Base-by-base conservation (phyloP, 2,797 vertebrate species). In the Gouania willdenowi region DNA sequence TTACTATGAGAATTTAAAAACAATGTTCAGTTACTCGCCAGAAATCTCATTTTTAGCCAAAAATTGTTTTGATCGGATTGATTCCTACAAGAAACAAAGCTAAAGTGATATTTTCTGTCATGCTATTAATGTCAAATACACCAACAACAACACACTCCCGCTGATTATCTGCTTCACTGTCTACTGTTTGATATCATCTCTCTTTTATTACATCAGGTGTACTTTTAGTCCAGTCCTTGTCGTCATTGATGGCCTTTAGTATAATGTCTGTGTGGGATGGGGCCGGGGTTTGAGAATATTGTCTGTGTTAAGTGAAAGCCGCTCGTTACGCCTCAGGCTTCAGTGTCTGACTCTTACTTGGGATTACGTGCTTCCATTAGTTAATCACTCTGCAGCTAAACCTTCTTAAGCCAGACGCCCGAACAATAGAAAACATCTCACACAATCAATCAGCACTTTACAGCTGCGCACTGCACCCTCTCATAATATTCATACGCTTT, bases 311-410 rank as follows among this genome's bases (percentile, higher is more conserved):
- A 71, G 23, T 65, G 58, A 66, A 68, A 67, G 54, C 71, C 48
- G 55, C 28, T 52, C 18, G 41, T 65, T 72, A 69, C 56, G 57
- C 41, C 45, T 28, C 6, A 23, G 53, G 48, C 33, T 23, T 40
- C 36, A 15, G 40, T 43, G 11, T 59, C 55, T 47, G 72, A 66
- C 70, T 69, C 70, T 76, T 77, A 83, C 79, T 66, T 79, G 68
- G 70, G 79, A 80, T 87, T 83, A 83, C 29, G 38, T 55, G 54
- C 41, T 35, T 77, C 84, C 77, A 87, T 88, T 87, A 88, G 84
- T 85, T 84, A 88, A 87, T 88, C 75, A 80, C 75, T 58, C 63
- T 50, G 13, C 5, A 36, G 3, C 65, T 78, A 81, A 86, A 85
- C 66, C 77, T 66, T n/a, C 31, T 71, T 68, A 63, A 83, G 47